Evolutionary conservation across 2,113 vertebrate genomes (phyloP), one percentile per base, ranked within the genome.

Genomic region (Grammomys dolichurus): DNA sequence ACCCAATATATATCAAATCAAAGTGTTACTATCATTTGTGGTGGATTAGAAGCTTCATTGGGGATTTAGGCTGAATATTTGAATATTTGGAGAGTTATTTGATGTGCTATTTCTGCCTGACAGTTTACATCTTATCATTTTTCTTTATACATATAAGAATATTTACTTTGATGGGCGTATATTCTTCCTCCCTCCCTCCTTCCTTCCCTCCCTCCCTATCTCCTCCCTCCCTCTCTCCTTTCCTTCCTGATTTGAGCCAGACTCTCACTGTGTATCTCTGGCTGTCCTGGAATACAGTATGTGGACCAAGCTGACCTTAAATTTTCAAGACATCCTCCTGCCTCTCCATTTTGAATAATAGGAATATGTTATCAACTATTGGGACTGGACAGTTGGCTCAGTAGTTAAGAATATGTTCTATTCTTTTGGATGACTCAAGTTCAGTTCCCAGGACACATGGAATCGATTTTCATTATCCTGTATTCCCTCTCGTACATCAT

Each of bases 1-100:
- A 82, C 12, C 31, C 33, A 87, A 84, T 76, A 70, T 82, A 13
- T 90, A 96, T 73, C 92, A 96, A 93, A 95, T 95, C 89, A 91
- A 97, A 96, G 63, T 93, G 58, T 84, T 92, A 63, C 76, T 90
- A 90, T 93, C 26, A 84, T 48, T 78, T 69, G 69, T 60, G 40
- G 77, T 93, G 87, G 67, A 94, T 85, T 31, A 87, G 67, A 94
- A 90, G 6, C 46, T 90, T 84, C 91, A 94, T 69, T 54, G 73
- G 60, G 43, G 96, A 95, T 90, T 80, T n/a, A 65, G 60, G 80
- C 36, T n/a, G 22, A 94, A 84, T 91, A 72, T 82, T 90, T 77
- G 70, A 93, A 78, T 93, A 95, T 89, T 77, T 94, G 40, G 26
- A 91, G 9, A 58, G 36, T 94, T 78, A 92, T 58, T 82, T 97